Evolutionary conservation across 2,797 vertebrate species (phyloP).

Genomic region (Coccyzus lansbergi): DNA sequence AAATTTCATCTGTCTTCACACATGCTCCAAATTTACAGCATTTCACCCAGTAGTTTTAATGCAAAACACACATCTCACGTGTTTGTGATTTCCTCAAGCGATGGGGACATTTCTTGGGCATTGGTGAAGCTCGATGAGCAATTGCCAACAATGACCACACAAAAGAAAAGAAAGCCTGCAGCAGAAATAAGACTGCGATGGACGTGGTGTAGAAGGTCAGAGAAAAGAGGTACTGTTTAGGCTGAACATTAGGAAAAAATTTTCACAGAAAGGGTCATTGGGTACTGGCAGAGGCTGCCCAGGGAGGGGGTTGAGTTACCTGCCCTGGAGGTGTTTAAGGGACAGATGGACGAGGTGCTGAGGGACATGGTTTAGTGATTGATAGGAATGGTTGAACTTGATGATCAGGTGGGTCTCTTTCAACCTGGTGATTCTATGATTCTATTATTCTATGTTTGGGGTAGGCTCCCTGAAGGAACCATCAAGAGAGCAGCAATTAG

Average conservation of each 20-base stretch:
- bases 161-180: not conserved
- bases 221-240: not conserved
- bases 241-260: too few species aligned
- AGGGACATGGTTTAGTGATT: too few species aligned
- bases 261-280: too few species aligned
- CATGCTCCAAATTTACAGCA: not conserved
- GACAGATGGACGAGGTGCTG: too few species aligned
- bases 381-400: too few species aligned
- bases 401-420: too few species aligned
- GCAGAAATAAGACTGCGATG: not conserved
- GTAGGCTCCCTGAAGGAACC: not conserved
- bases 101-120: not conserved
- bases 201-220: not conserved
- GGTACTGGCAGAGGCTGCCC: too few species aligned
- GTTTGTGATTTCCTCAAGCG: not conserved
- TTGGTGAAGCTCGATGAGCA: not conserved
- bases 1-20: not conserved
- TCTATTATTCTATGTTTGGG: too few species aligned
- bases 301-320: too few species aligned
- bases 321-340: too few species aligned
- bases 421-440: too few species aligned
- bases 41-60: not conserved
- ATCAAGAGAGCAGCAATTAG: not conserved
- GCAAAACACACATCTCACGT: not conserved
- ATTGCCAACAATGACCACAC: rapidly evolving